Percentiles rank a stretch among this genome's conserved stretches.
Evolutionary conservation across 2,113 vertebrate genomes (phyloP).

Genomic region (Myiozetetes cayanensis): DNA sequence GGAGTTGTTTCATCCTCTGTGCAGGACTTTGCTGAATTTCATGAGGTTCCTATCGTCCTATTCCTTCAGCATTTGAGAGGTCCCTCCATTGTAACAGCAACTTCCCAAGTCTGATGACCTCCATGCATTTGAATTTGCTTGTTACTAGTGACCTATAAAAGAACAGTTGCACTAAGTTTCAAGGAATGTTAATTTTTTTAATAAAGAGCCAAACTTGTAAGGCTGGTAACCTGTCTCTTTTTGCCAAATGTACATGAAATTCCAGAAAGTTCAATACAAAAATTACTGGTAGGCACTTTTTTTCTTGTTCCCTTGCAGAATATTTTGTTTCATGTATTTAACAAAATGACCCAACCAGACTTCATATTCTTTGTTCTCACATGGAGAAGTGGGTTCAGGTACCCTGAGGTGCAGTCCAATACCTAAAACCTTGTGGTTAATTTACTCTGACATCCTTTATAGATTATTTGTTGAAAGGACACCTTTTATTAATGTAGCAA

Average conservation of each 20-base stretch:
- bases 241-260: not conserved
- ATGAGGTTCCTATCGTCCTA: not conserved
- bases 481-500: not conserved
- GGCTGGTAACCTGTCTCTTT: not conserved
- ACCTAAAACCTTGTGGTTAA: not conserved
- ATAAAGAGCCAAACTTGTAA: not conserved
- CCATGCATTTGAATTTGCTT: not conserved
- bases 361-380: not conserved
- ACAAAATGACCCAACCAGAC: not conserved
- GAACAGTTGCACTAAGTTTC: not conserved
- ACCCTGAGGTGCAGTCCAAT: not conserved
- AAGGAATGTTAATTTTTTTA: not conserved
- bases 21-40: not conserved
- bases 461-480: not conserved
- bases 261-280: not conserved
- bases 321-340: not conserved
- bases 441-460: not conserved
- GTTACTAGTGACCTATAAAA: not conserved
- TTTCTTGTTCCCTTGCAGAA: not conserved
- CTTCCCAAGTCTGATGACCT: not conserved
- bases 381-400: not conserved
- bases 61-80: not conserved
- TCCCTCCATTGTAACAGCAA: not conserved
- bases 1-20: not conserved
- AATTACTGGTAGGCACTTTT: not conserved